Percentiles rank a stretch among this genome's conserved stretches.
These are phyloP conservation scores for Anser brachyrhynchus DNA, from an alignment of 2,113 vertebrate genomes.

Conservation along the genomic window DNA sequence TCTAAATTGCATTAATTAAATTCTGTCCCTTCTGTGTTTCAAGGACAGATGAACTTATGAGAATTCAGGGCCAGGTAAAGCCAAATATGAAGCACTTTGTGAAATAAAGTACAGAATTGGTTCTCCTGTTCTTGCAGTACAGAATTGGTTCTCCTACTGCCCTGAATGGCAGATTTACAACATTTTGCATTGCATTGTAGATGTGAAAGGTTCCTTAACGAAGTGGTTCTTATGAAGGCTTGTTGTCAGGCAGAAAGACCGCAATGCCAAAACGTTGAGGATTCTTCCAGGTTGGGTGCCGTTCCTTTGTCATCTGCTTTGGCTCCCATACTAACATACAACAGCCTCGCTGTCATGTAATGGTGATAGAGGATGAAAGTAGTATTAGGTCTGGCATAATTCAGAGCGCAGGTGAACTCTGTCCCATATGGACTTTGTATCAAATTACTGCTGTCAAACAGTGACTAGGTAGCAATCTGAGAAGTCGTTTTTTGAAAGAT, in stretches of 20 bases:
- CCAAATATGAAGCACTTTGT: not conserved
- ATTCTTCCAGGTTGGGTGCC: not conserved
- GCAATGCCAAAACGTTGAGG: not conserved
- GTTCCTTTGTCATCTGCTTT: not conserved
- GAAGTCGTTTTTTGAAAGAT: not conserved
- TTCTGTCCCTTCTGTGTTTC: not conserved
- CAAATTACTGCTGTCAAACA: not conserved
- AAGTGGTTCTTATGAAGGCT: not conserved
- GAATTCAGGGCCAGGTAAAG: not conserved
- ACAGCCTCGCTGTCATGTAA: not conserved
- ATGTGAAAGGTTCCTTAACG: not conserved
- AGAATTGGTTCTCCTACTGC: not conserved
- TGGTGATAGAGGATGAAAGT: fast-evolving
- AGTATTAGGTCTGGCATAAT: not conserved
- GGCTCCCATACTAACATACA: not conserved
- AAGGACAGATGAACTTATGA: not conserved
- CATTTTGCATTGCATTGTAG: not conserved
- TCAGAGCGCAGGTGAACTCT: not conserved
- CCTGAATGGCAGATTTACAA: not conserved
- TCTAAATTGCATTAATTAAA: not conserved
- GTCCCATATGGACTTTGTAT: not conserved
- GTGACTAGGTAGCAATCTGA: not conserved
- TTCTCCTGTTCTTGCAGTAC: too few species aligned
- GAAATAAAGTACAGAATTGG: not conserved
- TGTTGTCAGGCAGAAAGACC: not conserved